Evolutionary conservation across 30 jellyfish, hydroid and myxozoan genomes (phyloP), one percentile per base, ranked within the genome.

Genomic region (Aurelia aurita complex sp. Pacific): DNA sequence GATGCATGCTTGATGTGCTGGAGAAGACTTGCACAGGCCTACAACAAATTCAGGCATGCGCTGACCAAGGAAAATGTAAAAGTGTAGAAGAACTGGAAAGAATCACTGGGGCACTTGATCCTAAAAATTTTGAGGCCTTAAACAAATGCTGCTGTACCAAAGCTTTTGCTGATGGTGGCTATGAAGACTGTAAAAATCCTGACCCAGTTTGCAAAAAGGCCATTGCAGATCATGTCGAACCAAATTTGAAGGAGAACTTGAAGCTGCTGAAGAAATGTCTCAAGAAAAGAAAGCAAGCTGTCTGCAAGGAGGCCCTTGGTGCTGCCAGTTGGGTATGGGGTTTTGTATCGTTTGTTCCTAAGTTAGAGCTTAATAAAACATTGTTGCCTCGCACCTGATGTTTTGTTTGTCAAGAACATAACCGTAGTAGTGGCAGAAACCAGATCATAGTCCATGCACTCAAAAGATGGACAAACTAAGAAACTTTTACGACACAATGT

Each of bases 1-100:
- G 92, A 3, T 83, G 92, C 46, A n/a, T 75, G 68, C 70, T 83
- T 19, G 92, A 83, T 16, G 85, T 83, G 34, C 18, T 83, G 8
- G 92, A 83, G 50, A 83, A 72, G 57, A 64, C 82, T 65, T 83
- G 92, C 71, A 67, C 77, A 18, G 92, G 86, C 8, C 8, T 61
- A 52, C 89, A 66, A 16, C 80, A 63, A 5, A 11, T 79, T 17
- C 53, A 64, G 16, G 52, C 61, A 6, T 79, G 89, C 33, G 73
- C 69, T 17, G 63, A 64, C 70, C 36, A n/a, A 61, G 36, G 36
- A 7, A 61, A 61, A 61, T 61, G 70, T 2, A 23, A 61, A 23
- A 61, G 2, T 3, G 36, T 61, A 17, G 70, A 61, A 3, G 32
- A 17, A 17, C 32, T 17, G 1, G 12, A 23, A 6, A 17, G 32